Evolutionary conservation across 2,797 vertebrate genomes (phyloP).

Genomic region (Anisognathus igniventris): DNA sequence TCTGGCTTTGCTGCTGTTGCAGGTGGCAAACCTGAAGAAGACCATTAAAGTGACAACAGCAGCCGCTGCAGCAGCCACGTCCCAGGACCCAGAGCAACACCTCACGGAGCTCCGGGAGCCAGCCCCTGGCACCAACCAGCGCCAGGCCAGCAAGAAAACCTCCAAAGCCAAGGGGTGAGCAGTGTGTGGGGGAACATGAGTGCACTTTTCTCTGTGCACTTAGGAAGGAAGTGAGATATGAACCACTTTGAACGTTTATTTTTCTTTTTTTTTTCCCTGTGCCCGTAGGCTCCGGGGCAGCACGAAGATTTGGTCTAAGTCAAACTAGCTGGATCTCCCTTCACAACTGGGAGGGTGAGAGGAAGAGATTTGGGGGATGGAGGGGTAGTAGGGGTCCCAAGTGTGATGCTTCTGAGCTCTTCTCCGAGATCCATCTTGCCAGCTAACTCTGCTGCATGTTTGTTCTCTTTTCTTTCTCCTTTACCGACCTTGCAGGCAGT

Average conservation of each 20-base stretch:
- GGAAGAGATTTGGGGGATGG: background rate
- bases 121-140: conserved; percentile 73
- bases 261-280: background rate
- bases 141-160: conserved; percentile 90
- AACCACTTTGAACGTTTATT: background rate
- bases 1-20: background rate
- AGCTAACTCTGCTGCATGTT: conserved; percentile 14
- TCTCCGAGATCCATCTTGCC: background rate
- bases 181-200: background rate
- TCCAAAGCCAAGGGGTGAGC: conserved; percentile 97
- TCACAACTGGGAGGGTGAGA: conserved; percentile 51
- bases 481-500: background rate
- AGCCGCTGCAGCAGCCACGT: conserved; percentile 88
- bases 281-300: conserved; percentile 89
- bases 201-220: background rate
- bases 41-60: conserved; percentile 95
- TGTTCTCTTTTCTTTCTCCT: background rate
- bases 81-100: conserved; percentile 90
- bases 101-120: conserved; percentile 77
- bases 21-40: conserved; percentile 97
- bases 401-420: conserved; percentile 21
- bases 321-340: conserved; percentile 80
- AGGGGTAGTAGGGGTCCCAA: background rate
- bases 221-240: background rate
- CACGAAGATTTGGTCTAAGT: conserved; percentile 98